These are phyloP conservation scores for Lissocephala sabroskyi DNA, from an alignment of 2,888 invertebrate species.

Conservation along the genomic window DNA sequence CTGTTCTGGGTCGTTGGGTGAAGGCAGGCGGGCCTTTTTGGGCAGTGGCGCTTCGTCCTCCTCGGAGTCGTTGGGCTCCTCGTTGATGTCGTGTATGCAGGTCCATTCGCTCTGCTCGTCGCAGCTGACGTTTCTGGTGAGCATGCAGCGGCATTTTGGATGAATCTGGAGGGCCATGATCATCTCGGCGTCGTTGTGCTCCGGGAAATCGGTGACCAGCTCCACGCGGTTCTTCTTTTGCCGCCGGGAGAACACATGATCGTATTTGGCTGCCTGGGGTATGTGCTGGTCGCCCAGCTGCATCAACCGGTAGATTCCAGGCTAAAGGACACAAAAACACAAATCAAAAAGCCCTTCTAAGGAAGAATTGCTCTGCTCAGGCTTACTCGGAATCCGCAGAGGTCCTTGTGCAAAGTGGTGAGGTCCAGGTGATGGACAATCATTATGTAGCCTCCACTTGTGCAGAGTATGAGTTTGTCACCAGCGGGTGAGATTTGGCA, in stretches of 20 bases:
- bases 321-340: no score
- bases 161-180: conserved; percentile 80
- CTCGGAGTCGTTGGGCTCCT: conserved; percentile 71
- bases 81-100: conserved; percentile 94
- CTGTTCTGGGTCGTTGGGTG: neutral
- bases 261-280: conserved; percentile 85
- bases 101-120: conserved; percentile 95
- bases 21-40: conserved; percentile 22
- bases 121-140: conserved; percentile 89
- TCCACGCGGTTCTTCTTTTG: conserved; percentile 89
- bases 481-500: conserved; percentile 90
- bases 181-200: conserved; percentile 88
- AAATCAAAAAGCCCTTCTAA: no score
- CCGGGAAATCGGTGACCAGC: conserved; percentile 91
- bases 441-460: conserved; percentile 91
- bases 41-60: conserved; percentile 42
- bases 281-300: conserved; percentile 88
- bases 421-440: conserved; percentile 91
- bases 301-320: conserved; percentile 91
- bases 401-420: conserved; percentile 83
- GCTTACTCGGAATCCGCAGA: conserved; percentile 86
- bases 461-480: conserved; percentile 90
- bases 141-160: conserved; percentile 82
- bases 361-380: neutral
- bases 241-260: conserved; percentile 83